Evolutionary conservation across 2,113 vertebrate genomes (phyloP).

Genomic region (Callorhinus ursinus): DNA sequence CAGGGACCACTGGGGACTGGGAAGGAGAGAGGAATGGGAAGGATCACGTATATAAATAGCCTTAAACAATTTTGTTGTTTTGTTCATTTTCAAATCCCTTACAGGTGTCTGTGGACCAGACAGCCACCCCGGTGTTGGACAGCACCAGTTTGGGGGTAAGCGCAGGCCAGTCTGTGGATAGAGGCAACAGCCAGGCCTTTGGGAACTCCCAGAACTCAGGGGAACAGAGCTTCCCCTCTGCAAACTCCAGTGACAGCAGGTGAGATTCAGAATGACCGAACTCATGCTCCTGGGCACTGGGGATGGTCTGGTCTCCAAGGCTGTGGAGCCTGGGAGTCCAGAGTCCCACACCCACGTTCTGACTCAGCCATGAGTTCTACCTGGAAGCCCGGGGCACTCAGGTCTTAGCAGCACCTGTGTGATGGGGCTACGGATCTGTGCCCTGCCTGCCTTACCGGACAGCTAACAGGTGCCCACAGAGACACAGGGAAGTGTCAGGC

Average conservation of each 20-base stretch:
- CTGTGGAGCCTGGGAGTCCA: neutral
- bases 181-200: constrained; percentile 75
- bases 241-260: constrained; percentile 87
- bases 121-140: constrained; percentile 79
- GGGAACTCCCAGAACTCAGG: constrained; percentile 81
- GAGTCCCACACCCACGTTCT: neutral
- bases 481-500: neutral
- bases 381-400: neutral
- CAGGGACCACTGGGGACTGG: neutral
- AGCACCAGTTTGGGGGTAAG: constrained; percentile 79
- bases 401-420: neutral
- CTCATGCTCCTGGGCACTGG: neutral
- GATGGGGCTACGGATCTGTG: neutral
- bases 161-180: constrained; percentile 82
- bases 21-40: neutral
- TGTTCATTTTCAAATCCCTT: constrained; percentile 25
- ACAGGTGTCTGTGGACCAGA: constrained; percentile 91
- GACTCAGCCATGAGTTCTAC: neutral
- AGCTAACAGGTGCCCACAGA: neutral
- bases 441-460: neutral
- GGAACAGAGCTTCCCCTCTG: constrained; percentile 82
- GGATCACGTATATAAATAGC: neutral
- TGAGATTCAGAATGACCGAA: constrained; percentile 72
- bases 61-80: neutral
- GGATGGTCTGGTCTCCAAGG: neutral